Percentiles rank a stretch among this genome's conserved stretches.
These are phyloP conservation scores for Thymelicus lineola DNA, from an alignment of 2,888 invertebrate species.

Conservation along the genomic window DNA sequence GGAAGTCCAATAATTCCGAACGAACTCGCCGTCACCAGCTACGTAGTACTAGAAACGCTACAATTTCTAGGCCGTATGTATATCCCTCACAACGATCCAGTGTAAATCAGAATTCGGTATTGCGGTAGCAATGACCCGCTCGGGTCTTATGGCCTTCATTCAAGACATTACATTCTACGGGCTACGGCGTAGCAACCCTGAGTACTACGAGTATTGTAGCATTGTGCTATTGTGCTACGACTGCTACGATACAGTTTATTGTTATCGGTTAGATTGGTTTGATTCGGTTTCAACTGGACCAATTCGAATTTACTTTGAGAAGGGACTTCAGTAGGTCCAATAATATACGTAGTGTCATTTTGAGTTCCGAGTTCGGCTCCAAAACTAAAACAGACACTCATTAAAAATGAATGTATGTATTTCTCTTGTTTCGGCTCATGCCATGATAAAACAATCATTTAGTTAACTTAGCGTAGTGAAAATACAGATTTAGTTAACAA, in stretches of 20 bases:
- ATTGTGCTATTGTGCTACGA: constrained; percentile 4
- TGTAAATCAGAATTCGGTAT: constrained; percentile 51
- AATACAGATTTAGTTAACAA: too few relatives aligned
- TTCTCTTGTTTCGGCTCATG: too few relatives aligned
- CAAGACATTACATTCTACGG: constrained; percentile 24
- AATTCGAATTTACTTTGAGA: not conserved
- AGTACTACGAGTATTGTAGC: constrained; percentile 11
- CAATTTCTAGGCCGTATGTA: constrained; percentile 35
- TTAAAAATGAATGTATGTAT: too few relatives aligned
- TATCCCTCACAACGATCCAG: constrained; percentile 32
- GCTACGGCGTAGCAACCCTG: constrained; percentile 26
- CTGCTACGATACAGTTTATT: constrained; percentile 25
- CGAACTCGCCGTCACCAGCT: too few relatives aligned
- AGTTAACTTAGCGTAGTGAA: too few relatives aligned
- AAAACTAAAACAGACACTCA: not conserved
- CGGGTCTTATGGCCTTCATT: constrained; percentile 32
- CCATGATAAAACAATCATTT: too few relatives aligned
- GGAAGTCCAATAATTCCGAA: too few relatives aligned
- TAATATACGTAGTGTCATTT: not conserved
- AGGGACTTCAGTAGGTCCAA: not conserved
- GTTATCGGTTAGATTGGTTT: constrained; percentile 12
- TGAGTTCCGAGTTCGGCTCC: not conserved
- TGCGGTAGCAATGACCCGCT: constrained; percentile 44
- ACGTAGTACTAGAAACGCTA: not conserved
- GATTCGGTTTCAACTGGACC: not conserved